Conservation (phyloP, 2,113 vertebrate genomes). For the Melanerpes aurifrons region DNA sequence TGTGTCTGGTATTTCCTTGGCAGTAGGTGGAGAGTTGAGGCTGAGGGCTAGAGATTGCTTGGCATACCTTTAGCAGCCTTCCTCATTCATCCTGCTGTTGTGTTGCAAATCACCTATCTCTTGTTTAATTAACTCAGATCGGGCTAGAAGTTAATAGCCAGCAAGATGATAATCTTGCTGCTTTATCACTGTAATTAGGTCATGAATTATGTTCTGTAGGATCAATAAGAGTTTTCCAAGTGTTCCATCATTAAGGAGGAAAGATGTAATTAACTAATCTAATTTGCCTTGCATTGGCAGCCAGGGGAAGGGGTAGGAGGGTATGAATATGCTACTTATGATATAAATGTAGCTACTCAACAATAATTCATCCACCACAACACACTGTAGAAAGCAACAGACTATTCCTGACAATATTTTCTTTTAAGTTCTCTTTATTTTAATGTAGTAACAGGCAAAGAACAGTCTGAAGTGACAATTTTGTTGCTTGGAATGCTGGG, state of each 20-base stretch:
- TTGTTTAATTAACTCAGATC: constrained; percentile 61
- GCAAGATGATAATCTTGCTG: constrained; percentile 23
- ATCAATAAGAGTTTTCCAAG: constrained; percentile 66
- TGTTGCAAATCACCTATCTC: constrained; percentile 44
- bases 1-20: constrained; percentile 46
- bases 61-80: constrained; percentile 23
- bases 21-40: neutral
- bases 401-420: neutral
- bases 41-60: neutral
- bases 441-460: neutral
- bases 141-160: constrained; percentile 41
- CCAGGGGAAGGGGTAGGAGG: constrained; percentile 43
- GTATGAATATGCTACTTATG: constrained; percentile 1
- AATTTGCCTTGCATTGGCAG: constrained; percentile 2
- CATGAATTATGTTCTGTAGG: constrained; percentile 61
- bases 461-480: neutral
- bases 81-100: constrained; percentile 37
- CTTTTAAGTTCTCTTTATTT: neutral
- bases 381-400: neutral
- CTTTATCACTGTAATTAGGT: constrained; percentile 59
- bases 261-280: constrained; percentile 66
- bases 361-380: neutral
- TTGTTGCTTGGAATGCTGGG: neutral
- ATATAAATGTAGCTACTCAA: constrained; percentile 8
- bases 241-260: constrained; percentile 56